Base-by-base conservation (phyloP, 2,888 invertebrate species). In the Acanthacorydalis orientalis region DNA sequence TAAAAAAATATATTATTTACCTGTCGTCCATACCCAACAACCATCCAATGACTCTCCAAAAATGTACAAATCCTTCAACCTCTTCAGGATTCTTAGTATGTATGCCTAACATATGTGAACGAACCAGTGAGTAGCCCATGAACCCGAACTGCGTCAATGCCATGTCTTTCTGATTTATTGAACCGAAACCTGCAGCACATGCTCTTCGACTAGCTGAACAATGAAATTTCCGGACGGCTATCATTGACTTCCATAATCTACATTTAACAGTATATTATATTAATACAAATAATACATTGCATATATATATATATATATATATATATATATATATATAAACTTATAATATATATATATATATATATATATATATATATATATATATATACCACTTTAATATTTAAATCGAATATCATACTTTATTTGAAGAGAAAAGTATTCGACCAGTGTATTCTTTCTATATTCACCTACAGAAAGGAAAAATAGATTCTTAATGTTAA, bases 141-240 rank as follows among this genome's bases (percentile, higher is more conserved):
- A 92, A 92, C 2, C 88, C 90, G 59, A 86, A 87, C 64, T 87
- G 88, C 0, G 91, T 89, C 9, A 91, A 61, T 0, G 83, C 83
- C 74, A 93, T 77, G 60, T 91, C 90, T 53, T 81, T 74, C 61
- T 92, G 92, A 0, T 81, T 78, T 34, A 90, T 78, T 35, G 69
- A 66, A 0, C 75, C 74, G 23, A 23, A 23, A 2, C 68, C 54
- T 7, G 73, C 65, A 1, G 65, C 65, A 23, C 23, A 23, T 10
- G 67, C 60, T 8, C 59, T 59, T 32, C 72, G 66, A 51, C 68
- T 64, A 0, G 80, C 79, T 1, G 72, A 68, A 34, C 78, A 65
- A 57, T 88, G 87, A 3, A 78, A 74, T 33, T 66, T 71, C 42
- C 83, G 72, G 0, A 87, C 83, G 23, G 75, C 66, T 51, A 69